Conservation (phyloP, 1,140 invertebrate genomes). For the Tetramorium alpestre region DNA sequence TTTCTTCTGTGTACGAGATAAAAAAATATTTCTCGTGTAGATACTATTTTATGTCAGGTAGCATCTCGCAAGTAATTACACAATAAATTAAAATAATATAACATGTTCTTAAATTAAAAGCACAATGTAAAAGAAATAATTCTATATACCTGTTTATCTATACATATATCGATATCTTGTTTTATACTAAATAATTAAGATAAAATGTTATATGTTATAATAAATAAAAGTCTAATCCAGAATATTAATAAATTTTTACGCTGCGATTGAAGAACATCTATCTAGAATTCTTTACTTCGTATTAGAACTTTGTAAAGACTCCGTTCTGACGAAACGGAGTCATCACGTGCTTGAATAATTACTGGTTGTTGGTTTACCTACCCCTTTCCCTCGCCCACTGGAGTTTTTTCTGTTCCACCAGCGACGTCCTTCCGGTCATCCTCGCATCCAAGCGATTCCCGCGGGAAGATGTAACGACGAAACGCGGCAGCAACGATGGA, state of each 20-base stretch:
- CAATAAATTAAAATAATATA: neutral
- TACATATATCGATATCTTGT: neutral
- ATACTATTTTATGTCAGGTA: neutral
- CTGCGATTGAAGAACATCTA: too few species aligned
- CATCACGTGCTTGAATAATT: neutral
- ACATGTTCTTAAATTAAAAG: neutral
- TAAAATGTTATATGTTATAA: too few species aligned
- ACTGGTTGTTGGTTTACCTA: constrained; percentile 76
- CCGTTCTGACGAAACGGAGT: too few species aligned
- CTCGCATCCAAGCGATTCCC: constrained; percentile 54
- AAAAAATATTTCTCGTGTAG: constrained; percentile 52
- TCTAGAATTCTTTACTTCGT: neutral
- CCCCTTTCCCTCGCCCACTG: constrained; percentile 92
- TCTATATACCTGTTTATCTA: neutral
- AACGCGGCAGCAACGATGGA: constrained; percentile 35
- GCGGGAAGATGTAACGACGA: constrained; percentile 34
- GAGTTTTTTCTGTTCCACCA: constrained; percentile 90
- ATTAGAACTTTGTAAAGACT: neutral
- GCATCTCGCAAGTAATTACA: neutral
- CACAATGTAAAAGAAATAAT: neutral
- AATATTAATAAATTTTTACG: too few species aligned
- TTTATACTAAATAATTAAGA: neutral
- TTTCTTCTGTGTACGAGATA: constrained; percentile 86
- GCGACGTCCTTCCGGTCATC: constrained; percentile 85
- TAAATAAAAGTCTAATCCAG: too few species aligned